A percentile compares a stretch with the other conserved stretches of the same genome.
phyloP scores from a whole-genome alignment of 2,888 invertebrate species.

The Scotopteryx bipunctaria region DNA sequence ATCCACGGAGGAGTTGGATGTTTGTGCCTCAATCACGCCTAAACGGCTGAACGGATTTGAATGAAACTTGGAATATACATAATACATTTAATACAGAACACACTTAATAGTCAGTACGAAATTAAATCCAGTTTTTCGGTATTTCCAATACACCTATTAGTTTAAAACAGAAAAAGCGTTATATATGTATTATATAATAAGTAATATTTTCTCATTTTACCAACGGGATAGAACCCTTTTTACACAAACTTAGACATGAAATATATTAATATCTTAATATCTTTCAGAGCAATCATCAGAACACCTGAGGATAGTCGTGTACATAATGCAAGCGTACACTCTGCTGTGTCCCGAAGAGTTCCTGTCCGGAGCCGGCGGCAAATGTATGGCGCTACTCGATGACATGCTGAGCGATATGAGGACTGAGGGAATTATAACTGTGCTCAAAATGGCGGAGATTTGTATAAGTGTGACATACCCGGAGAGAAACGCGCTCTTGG shows the following conservation, averaged over 20 bases:
- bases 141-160: too few species aligned
- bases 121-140: too few species aligned
- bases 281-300: conserved; percentile 91
- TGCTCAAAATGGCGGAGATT: conserved; percentile 86
- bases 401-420: conserved; percentile 90
- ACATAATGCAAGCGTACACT: conserved; percentile 92
- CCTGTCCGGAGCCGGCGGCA: conserved; percentile 87
- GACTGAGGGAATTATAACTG: conserved; percentile 81
- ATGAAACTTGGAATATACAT: too few species aligned
- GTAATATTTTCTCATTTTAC: too few species aligned
- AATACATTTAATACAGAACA: too few species aligned
- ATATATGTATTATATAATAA: too few species aligned
- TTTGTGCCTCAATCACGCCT: too few species aligned
- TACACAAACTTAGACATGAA: background rate
- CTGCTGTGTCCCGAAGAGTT: conserved; percentile 91
- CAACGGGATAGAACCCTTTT: too few species aligned
- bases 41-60: too few species aligned
- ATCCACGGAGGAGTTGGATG: too few species aligned
- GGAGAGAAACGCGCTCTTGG: conserved; percentile 88
- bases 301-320: conserved; percentile 89
- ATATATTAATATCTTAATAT: background rate
- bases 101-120: too few species aligned
- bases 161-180: too few species aligned
- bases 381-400: conserved; percentile 87
- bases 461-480: conserved; percentile 89